phyloP scores from a whole-genome alignment of 2,113 vertebrate genomes.

The Oriolus oriolus region DNA sequence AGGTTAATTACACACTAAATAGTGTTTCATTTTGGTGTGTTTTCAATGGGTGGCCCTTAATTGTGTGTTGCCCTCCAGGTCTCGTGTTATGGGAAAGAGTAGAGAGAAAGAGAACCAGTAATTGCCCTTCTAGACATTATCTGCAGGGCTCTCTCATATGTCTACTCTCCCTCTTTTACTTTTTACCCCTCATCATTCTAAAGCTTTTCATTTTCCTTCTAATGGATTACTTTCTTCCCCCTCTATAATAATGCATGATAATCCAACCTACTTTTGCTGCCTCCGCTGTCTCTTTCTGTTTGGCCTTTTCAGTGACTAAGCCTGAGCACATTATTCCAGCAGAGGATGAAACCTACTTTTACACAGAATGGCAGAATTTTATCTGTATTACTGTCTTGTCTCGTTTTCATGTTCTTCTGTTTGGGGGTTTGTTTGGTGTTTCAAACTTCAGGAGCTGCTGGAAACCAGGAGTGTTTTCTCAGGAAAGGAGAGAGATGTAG shows the following conservation, averaged over 20 bases:
- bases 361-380: background rate
- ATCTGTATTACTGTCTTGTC: background rate
- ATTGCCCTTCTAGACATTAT: constrained; percentile 40
- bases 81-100: constrained; percentile 8
- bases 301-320: constrained; percentile 24
- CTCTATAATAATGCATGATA: background rate
- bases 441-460: background rate
- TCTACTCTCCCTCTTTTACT: background rate
- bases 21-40: constrained; percentile 13
- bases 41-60: constrained; percentile 49
- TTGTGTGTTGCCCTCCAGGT: constrained; percentile 32
- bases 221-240: constrained; percentile 18
- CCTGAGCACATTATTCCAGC: background rate
- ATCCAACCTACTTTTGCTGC: constrained; percentile 1
- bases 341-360: constrained; percentile 9
- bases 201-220: constrained; percentile 38
- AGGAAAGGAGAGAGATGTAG: background rate
- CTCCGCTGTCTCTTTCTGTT: background rate
- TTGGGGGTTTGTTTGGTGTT: background rate
- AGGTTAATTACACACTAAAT: constrained; percentile 49
- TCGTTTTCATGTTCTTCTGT: background rate
- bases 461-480: background rate
- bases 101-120: constrained; percentile 19
- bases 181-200: constrained; percentile 2
- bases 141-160: background rate